A percentile compares a stretch with the other conserved stretches of the same genome.
These are phyloP conservation scores for Mythimna lalbum DNA, from an alignment of 2,888 invertebrate genomes.

Conservation along the genomic window DNA sequence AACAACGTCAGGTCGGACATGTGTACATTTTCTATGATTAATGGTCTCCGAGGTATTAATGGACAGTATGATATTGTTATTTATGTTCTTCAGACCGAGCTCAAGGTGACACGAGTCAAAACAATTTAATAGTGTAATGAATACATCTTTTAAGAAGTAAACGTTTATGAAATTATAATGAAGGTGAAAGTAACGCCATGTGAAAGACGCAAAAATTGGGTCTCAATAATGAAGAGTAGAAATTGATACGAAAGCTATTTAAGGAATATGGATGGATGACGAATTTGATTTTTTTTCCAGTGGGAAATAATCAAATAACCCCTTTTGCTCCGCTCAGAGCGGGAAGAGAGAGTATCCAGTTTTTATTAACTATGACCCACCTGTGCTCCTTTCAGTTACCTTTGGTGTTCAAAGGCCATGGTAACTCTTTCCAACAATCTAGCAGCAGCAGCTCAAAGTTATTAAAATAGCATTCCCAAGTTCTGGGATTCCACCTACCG, in stretches of 20 bases:
- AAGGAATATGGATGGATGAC: neutral
- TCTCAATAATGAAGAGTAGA: conserved; percentile 14
- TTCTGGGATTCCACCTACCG: neutral
- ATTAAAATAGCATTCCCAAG: neutral
- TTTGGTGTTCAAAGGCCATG: too few relatives aligned
- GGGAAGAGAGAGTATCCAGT: too few relatives aligned
- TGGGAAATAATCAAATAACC: too few relatives aligned
- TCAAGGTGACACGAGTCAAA: conserved; percentile 23
- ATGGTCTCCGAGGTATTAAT: conserved; percentile 23
- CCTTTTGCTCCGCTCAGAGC: too few relatives aligned
- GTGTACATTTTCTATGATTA: conserved; percentile 48
- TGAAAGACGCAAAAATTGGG: neutral
- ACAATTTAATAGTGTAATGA: conserved; percentile 25
- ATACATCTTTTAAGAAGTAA: conserved; percentile 16
- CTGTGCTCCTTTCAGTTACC: too few relatives aligned
- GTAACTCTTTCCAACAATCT: too few relatives aligned
- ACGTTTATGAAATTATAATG: conserved; percentile 20
- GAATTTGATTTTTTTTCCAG: neutral
- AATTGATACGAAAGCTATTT: conserved; percentile 4
- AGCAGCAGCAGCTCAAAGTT: neutral
- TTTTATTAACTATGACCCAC: too few relatives aligned
- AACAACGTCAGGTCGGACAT: conserved; percentile 27
- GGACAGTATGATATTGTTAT: conserved; percentile 10
- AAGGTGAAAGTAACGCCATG: conserved; percentile 34
- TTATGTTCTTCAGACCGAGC: conserved; percentile 5